Conservation (phyloP, 2,797 vertebrate genomes). For the Paratrypauchen microcephalus region DNA sequence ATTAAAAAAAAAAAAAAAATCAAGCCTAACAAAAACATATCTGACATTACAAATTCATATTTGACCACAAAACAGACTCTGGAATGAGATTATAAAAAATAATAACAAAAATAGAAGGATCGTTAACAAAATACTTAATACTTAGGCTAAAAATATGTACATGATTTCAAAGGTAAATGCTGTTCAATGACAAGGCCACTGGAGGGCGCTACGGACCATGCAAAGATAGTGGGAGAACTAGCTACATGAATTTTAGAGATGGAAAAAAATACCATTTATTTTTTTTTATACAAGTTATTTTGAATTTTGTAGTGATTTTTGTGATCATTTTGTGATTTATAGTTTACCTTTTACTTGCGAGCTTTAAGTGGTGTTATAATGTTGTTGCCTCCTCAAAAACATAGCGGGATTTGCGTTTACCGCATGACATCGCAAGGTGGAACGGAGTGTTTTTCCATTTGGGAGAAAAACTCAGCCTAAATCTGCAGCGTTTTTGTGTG, state of each 20-base stretch:
- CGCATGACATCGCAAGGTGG: too few relatives aligned
- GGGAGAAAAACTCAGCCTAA: too few relatives aligned
- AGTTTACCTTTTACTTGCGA: background rate
- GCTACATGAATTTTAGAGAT: background rate
- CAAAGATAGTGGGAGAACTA: background rate
- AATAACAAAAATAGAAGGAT: background rate
- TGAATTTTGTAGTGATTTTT: background rate
- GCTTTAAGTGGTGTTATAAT: background rate
- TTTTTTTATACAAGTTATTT: background rate
- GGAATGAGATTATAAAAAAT: background rate
- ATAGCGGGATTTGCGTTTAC: too few relatives aligned
- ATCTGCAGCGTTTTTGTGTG: too few relatives aligned
- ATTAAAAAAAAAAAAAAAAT: too few relatives aligned
- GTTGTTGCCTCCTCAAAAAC: too few relatives aligned
- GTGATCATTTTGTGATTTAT: background rate
- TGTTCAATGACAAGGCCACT: constrained; percentile 1
- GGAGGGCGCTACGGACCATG: constrained; percentile 1
- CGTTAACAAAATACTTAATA: background rate
- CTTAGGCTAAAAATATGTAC: background rate
- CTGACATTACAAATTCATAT: constrained; percentile 34
- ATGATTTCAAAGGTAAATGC: constrained; percentile 1
- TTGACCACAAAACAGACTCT: background rate
- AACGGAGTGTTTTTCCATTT: too few relatives aligned
- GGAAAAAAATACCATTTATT: background rate
- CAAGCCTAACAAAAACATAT: constrained; percentile 32